These are phyloP conservation scores for Dicranocentrus wangi DNA, from an alignment of 2,888 invertebrate species.

Conservation along the genomic window DNA sequence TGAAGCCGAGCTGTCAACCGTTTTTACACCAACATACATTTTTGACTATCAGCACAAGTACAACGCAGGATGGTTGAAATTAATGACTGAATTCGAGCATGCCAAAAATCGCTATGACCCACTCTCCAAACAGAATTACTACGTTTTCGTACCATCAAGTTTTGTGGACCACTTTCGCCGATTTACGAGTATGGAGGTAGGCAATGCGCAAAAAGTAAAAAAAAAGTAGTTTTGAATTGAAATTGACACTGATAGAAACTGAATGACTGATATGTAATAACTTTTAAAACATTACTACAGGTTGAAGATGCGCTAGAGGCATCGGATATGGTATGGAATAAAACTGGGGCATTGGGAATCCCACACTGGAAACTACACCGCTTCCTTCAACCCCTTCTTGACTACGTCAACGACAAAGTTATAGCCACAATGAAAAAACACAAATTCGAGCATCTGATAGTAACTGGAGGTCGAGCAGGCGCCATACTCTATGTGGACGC, in stretches of 20 bases:
- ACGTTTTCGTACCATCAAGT: slow-evolving; percentile 68
- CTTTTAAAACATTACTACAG: too few species aligned
- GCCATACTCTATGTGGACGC: slow-evolving; percentile 64
- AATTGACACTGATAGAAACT: too few species aligned
- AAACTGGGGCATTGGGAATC: slow-evolving; percentile 67
- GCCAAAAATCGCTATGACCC: slow-evolving; percentile 70
- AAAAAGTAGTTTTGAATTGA: too few species aligned
- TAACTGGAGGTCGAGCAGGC: slow-evolving; percentile 71
- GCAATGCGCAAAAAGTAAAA: too few species aligned
- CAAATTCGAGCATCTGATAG: slow-evolving; percentile 66
- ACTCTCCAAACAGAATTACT: slow-evolving; percentile 65
- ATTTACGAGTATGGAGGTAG: slow-evolving; percentile 69
- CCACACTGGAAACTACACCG: slow-evolving; percentile 68
- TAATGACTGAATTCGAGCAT: slow-evolving; percentile 70
- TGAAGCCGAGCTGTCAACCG: slow-evolving; percentile 65
- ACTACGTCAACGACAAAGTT: slow-evolving; percentile 68
- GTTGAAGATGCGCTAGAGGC: slow-evolving; percentile 68
- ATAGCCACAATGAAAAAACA: slow-evolving; percentile 63
- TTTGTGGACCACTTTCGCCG: slow-evolving; percentile 69
- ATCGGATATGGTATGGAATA: slow-evolving; percentile 69
- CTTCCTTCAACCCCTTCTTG: slow-evolving; percentile 66
- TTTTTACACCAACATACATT: slow-evolving; percentile 70
- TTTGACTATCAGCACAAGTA: slow-evolving; percentile 71
- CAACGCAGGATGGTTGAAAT: slow-evolving; percentile 71
- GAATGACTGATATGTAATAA: too few species aligned